Percentiles rank a stretch among this genome's conserved stretches.
These are phyloP conservation scores for Progne subis DNA, from an alignment of 2,113 vertebrate species.

Conservation along the genomic window DNA sequence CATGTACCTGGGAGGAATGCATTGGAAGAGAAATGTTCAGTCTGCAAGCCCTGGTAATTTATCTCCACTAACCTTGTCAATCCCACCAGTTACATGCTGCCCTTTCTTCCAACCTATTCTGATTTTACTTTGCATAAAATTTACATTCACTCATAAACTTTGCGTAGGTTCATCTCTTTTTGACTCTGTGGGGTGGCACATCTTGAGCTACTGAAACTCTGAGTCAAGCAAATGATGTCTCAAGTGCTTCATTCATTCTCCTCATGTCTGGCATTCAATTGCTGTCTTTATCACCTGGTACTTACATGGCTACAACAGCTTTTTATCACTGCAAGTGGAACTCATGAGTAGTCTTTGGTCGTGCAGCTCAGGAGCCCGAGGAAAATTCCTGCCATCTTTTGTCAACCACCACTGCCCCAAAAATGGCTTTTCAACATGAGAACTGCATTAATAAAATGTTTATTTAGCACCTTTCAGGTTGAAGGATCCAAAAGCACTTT, in stretches of 20 bases:
- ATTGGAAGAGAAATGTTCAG: neutral
- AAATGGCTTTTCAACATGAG: conserved; percentile 34
- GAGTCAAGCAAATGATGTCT: neutral
- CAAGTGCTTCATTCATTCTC: neutral
- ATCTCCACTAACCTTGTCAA: neutral
- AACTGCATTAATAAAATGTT: conserved; percentile 65
- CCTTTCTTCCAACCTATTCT: neutral
- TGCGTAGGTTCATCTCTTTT: neutral
- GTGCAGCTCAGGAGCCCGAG: neutral
- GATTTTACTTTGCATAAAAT: neutral
- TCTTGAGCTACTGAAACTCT: neutral
- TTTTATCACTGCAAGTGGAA: neutral
- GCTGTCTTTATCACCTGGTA: neutral
- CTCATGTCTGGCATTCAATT: neutral
- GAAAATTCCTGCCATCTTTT: conserved; percentile 5
- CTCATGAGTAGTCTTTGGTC: neutral
- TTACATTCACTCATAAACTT: neutral
- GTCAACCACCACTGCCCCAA: conserved; percentile 18
- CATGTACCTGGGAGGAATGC: neutral
- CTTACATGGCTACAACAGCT: neutral
- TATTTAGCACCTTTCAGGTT: conserved; percentile 70
- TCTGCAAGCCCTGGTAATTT: neutral
- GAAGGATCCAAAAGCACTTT: conserved; percentile 58
- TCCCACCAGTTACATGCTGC: neutral
- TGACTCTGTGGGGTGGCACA: accelerated